A percentile compares a stretch with the other conserved stretches of the same genome.
phyloP scores from a whole-genome alignment of 2,888 invertebrate species.

The Nasonia oneida region DNA sequence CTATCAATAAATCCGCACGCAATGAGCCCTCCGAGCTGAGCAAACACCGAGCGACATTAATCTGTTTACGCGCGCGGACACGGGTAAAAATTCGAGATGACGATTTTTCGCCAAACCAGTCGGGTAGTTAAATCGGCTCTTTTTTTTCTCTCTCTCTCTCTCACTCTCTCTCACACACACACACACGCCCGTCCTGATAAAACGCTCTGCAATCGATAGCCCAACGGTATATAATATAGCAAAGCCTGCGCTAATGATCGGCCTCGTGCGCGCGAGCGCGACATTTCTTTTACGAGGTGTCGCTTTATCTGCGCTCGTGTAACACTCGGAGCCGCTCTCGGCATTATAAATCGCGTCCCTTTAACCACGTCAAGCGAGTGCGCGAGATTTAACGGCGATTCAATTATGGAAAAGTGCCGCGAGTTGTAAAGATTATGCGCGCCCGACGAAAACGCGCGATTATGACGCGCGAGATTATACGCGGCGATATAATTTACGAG shows the following conservation, averaged over 20 bases:
- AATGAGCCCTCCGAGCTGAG: background rate
- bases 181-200: background rate
- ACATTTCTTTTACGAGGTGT: conserved; percentile 15
- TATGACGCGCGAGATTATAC: conserved; percentile 42
- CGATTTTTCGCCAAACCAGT: conserved; percentile 12
- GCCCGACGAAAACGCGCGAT: conserved; percentile 12
- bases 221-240: background rate
- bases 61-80: background rate
- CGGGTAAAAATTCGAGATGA: background rate
- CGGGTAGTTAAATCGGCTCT: background rate
- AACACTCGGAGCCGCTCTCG: background rate
- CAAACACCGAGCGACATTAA: background rate
- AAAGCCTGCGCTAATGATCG: background rate
- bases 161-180: background rate
- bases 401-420: conserved; percentile 46
- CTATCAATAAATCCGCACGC: background rate
- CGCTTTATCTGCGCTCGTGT: background rate
- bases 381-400: conserved; percentile 47
- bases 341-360: conserved; percentile 38
- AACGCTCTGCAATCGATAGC: background rate
- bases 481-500: conserved; percentile 49
- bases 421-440: conserved; percentile 25
- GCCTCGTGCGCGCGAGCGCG: background rate
- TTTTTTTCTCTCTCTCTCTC: background rate
- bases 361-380: conserved; percentile 1